A percentile compares a stretch with the other conserved stretches of the same genome.
These are phyloP conservation scores for Metopia argyrocephala DNA, from an alignment of 2,888 invertebrate genomes.

Conservation along the genomic window DNA sequence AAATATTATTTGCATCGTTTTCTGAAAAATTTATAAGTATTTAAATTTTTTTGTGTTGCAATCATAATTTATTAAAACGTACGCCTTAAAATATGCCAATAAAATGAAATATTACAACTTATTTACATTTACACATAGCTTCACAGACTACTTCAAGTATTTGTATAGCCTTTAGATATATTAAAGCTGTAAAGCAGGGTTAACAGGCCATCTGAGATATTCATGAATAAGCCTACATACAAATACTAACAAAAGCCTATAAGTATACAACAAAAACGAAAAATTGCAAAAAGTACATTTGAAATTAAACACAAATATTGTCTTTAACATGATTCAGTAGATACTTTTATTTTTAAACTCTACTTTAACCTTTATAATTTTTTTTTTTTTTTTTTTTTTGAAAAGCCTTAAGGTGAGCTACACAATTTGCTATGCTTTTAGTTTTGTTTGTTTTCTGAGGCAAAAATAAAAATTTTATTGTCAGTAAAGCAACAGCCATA, in stretches of 20 bases:
- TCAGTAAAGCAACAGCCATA: neutral
- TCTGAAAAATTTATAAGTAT: neutral
- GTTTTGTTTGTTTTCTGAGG: neutral
- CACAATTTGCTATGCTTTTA: neutral
- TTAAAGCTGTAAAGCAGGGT: neutral
- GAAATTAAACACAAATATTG: neutral
- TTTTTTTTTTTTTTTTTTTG: neutral
- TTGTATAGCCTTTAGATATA: neutral
- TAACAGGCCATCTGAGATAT: neutral
- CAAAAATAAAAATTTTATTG: conserved; percentile 5
- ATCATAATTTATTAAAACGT: neutral
- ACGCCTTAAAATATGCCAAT: neutral
- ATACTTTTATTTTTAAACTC: neutral
- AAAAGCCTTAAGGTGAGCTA: conserved; percentile 1
- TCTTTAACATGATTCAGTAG: neutral
- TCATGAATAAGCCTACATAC: neutral
- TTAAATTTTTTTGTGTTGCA: neutral
- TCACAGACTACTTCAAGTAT: neutral
- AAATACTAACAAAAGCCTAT: neutral
- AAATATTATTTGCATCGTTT: too few relatives aligned
- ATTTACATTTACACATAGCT: neutral
- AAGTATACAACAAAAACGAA: neutral
- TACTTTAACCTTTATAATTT: too few relatives aligned
- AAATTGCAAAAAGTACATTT: neutral
- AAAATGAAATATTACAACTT: neutral